Base-by-base conservation (phyloP, 2,888 invertebrate genomes). In the Epirrhoe alternata region DNA sequence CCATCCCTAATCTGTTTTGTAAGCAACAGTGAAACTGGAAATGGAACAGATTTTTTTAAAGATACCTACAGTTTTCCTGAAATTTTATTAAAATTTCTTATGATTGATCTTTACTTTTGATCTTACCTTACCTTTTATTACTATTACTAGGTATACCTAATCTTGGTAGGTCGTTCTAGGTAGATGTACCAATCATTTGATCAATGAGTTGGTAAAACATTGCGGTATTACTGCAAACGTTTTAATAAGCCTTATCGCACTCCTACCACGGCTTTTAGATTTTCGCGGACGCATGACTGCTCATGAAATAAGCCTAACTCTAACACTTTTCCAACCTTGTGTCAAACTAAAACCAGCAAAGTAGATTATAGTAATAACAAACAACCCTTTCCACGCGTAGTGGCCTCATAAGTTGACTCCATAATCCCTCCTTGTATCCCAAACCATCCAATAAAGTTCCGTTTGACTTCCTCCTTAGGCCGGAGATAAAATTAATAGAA, bases 391-490 rank as follows among this genome's bases (percentile, higher is more conserved):
- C 45, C 52, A 60, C 47, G 61, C 24, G 54, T 33, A 51, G 31
- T 47, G 47, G 7, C 47, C 47, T 8, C n/a, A 0, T 12, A 14
- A 10, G 51, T 42, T 14, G 35, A 30, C 6, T 50, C 35, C 17
- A n/a, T 17, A 58, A 59, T 42, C 38, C 6, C 50, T 60, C 54
- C 17, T 24, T 8, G 24, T 17, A 42, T 50, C 35, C 14, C 17
- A 38, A 56, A 24, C 38, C 12, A 31, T 56, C 17, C 16, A 30
- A 24, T 50, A 30, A 51, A 56, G 35, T 12, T 38, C 4, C 38
- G 53, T 61, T 61, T 61, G 61, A 61, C 47, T 60, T 50, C 17
- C 58, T 38, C 30, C 31, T 31, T 14, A 16, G 10, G 38, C 38
- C 38, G 4, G 38, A 12, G 38, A 42, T 42, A 42, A 42, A 42